Evolutionary conservation across 1,140 invertebrate species (phyloP).

Genomic region (Drosophila sproati): DNA sequence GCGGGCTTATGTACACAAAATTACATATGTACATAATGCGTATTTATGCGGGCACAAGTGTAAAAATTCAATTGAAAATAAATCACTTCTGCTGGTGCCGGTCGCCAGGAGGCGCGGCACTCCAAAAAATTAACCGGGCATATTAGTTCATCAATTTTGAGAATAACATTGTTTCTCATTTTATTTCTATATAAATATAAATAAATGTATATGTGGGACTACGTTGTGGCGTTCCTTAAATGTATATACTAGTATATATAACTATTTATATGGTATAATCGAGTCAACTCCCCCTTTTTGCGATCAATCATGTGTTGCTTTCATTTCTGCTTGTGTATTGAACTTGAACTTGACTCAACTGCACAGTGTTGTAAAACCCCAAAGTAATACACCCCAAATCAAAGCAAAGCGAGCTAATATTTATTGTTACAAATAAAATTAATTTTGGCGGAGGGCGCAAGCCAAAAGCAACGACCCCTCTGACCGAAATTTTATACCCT

Average conservation of each 20-base stretch:
- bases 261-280: neutral
- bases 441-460: neutral
- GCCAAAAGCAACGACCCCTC: neutral
- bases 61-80: slow-evolving; percentile 6
- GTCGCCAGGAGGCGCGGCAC: neutral
- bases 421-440: slow-evolving; percentile 76
- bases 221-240: too few species aligned
- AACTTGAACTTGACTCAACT: slow-evolving; percentile 41
- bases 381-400: neutral
- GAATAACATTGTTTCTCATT: neutral
- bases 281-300: neutral
- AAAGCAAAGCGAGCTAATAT: slow-evolving; percentile 1
- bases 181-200: neutral
- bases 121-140: neutral
- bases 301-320: neutral
- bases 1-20: neutral
- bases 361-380: neutral
- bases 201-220: too few species aligned
- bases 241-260: neutral
- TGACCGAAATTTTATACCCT: neutral
- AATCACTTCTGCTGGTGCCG: neutral
- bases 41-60: slow-evolving; percentile 28
- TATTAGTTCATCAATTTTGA: neutral
- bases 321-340: neutral
- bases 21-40: slow-evolving; percentile 2